phyloP scores from a whole-genome alignment of 2,797 vertebrate genomes.

The Eidolon dupreanum region DNA sequence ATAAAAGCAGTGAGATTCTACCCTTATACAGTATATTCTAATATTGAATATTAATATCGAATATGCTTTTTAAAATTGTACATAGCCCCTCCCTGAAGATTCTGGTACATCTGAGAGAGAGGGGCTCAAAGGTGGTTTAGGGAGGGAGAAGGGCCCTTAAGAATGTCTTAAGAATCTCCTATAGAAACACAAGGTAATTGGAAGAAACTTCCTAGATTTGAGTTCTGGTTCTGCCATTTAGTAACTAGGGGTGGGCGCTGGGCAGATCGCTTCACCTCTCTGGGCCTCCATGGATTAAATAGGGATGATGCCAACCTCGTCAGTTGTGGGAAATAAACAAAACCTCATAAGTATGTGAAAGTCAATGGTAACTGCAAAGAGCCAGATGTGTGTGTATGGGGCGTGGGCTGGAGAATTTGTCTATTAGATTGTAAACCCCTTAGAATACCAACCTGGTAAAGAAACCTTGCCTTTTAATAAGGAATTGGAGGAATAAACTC shows the following conservation, averaged over 20 bases:
- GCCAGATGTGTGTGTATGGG: not conserved
- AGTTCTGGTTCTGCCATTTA: not conserved
- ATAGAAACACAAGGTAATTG: not conserved
- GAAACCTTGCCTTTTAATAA: not conserved
- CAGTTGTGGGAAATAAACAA: not conserved
- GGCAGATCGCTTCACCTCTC: not conserved
- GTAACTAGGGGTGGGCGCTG: not conserved
- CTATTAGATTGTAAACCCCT: not conserved
- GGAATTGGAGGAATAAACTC: not conserved
- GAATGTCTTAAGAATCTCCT: not conserved
- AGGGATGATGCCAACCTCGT: too few species aligned
- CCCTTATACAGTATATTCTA: not conserved
- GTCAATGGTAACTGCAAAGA: not conserved
- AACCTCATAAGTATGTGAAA: not conserved
- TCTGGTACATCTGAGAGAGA: not conserved
- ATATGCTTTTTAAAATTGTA: not conserved
- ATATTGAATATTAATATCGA: not conserved
- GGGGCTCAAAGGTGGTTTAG: not conserved
- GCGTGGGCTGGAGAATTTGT: not conserved
- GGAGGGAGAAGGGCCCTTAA: accelerated
- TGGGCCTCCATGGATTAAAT: not conserved
- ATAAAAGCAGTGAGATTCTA: not conserved
- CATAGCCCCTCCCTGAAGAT: not conserved
- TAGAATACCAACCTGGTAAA: not conserved
- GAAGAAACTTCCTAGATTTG: not conserved